Evolutionary conservation across 2,113 vertebrate genomes (phyloP), one percentile per base, ranked within the genome.

Genomic region (Neoarius graeffei): DNA sequence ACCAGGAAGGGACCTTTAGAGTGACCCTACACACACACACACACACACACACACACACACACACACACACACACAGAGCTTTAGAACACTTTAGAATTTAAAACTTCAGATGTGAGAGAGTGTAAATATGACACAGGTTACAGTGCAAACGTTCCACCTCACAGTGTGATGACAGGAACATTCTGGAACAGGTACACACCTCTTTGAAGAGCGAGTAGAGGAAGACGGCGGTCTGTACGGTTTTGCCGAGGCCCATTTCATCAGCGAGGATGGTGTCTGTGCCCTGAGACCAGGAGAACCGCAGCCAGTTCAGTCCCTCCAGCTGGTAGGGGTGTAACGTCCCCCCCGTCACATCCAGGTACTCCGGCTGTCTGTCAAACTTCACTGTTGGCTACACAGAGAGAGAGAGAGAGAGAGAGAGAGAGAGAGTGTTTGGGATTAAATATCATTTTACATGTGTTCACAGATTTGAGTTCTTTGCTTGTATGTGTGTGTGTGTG

Each of bases 211-310:
- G 95, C 0, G 98, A 99, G 88, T 99, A 99, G 6, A 99, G 95
- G 89, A 99, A 99, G 85, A 99, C 98, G 0, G 97, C 97, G 0
- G 98, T 99, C 94, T 99, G 98, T 2, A 99, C 97, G 0, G 98
- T 99, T 92, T 99, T 99, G 83, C 98, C 98, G 81, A 99, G 95
- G 66, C 98, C 98, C 98, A 99, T 99, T 93, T 99, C 98, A 89
- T 99, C 98, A n/a, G 98, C 98, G 90, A 99, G 91, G 86, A 99
- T 42, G 42, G 42, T 42, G 42, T 42, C 42, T 42, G 42, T 42
- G 3, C 42, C 42, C 42, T 42, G 42, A 86, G 98, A 97, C 98
- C 98, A 99, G 20, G 98, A 99, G 92, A 99, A 99, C 82, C 98
- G 96, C 86, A 99, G 93, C 98, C 98, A 99, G 92, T 99, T 99